These are phyloP conservation scores for Bufo bufo DNA, from an alignment of 2,113 vertebrate species.

Conservation along the genomic window DNA sequence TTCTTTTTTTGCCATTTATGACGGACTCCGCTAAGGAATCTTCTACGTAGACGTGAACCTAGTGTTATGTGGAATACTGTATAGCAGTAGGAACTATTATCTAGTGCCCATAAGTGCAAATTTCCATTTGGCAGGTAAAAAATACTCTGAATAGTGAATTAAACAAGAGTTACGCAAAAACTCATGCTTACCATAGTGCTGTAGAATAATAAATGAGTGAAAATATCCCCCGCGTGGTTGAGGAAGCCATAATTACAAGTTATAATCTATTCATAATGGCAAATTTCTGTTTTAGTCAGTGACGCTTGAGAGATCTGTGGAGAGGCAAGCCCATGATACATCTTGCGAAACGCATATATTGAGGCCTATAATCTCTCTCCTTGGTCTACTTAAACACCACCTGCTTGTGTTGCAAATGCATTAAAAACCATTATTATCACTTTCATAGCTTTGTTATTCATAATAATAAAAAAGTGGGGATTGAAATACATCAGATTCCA, in stretches of 20 bases:
- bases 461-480: slow-evolving; percentile 1
- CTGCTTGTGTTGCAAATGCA: slow-evolving; percentile 49
- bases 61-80: background rate
- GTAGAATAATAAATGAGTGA: slow-evolving; percentile 47
- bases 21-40: no score
- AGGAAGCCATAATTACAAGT: slow-evolving; percentile 60
- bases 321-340: background rate
- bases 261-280: slow-evolving; percentile 58
- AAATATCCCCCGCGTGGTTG: slow-evolving; percentile 51
- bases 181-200: background rate
- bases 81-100: background rate
- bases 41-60: no score
- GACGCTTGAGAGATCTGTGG: slow-evolving; percentile 41
- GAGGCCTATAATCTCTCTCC: slow-evolving; percentile 52
- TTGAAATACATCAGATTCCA: background rate
- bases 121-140: slow-evolving; percentile 10
- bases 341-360: slow-evolving; percentile 43
- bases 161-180: slow-evolving; percentile 30
- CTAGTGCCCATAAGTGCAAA: background rate
- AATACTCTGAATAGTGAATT: slow-evolving; percentile 18
- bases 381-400: slow-evolving; percentile 41
- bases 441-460: slow-evolving; percentile 50
- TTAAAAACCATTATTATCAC: slow-evolving; percentile 59
- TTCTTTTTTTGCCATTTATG: no score
- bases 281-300: slow-evolving; percentile 43